These are phyloP conservation scores for Amblyjoppa fuscipennis DNA, from an alignment of 2,888 invertebrate genomes.

Conservation along the genomic window DNA sequence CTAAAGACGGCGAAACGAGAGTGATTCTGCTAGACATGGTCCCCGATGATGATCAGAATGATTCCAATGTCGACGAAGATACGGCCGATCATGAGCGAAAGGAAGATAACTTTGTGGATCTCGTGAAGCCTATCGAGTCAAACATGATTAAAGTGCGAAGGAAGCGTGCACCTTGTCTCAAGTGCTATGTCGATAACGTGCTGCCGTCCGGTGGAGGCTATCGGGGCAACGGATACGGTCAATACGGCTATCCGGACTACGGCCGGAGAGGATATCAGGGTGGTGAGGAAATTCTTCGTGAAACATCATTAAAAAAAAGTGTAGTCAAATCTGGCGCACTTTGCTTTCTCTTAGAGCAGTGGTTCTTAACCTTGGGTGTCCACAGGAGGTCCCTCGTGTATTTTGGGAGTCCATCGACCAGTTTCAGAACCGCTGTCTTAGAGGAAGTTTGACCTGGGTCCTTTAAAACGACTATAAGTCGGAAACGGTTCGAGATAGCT, in stretches of 20 bases:
- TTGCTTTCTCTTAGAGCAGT: too few species aligned
- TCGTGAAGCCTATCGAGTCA: slow-evolving; percentile 25
- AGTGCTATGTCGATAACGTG: slow-evolving; percentile 73
- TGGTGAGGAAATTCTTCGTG: slow-evolving; percentile 5
- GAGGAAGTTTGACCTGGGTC: too few species aligned
- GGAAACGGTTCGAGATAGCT: too few species aligned
- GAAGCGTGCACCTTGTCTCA: slow-evolving; percentile 77
- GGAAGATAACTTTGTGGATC: slow-evolving; percentile 46
- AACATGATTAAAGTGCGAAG: slow-evolving; percentile 75
- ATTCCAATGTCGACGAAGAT: slow-evolving; percentile 29
- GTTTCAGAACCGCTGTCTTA: too few species aligned
- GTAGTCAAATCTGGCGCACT: too few species aligned
- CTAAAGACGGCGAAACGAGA: slow-evolving; percentile 75
- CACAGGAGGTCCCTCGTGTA: too few species aligned
- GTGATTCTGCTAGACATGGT: slow-evolving; percentile 76
- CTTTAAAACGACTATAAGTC: too few species aligned
- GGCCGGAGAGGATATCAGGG: neutral
- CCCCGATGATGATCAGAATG: too few species aligned
- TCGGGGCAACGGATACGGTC: slow-evolving; percentile 61
- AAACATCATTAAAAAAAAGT: too few species aligned
- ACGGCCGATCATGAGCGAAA: slow-evolving; percentile 62
- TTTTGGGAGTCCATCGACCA: too few species aligned
- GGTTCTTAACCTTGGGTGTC: too few species aligned
- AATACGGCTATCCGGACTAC: too few species aligned
- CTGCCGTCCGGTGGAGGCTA: slow-evolving; percentile 58